Base-by-base conservation (phyloP, 2,113 vertebrate species). In the Pedionomus torquatus region DNA sequence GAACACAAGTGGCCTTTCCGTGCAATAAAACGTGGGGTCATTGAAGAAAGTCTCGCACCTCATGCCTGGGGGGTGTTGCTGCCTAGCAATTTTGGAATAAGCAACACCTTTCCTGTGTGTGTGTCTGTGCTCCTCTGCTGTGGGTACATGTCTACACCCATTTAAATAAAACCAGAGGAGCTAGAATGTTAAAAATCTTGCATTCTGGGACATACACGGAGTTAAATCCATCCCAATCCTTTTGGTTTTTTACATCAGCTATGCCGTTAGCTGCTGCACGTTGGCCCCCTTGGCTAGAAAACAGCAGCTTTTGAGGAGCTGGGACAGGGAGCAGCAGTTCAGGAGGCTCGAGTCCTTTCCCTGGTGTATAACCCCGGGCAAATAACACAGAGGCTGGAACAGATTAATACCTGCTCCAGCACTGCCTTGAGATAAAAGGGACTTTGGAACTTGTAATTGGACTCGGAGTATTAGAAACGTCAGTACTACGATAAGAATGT, bases 201-300 rank as follows among this genome's bases (percentile, higher is more conserved):
- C 33, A 10, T 60, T 83, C 7, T 26, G 17, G 57, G 39, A 25
- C 30, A 13, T 14, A 25, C 14, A 6, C 0, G 0, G n/a, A 4
- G n/a, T 48, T 26, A 64, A 83, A 83, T 78, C 37, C 13, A 2
- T 46, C 83, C 35, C 58, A 52, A 71, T 46, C 19, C 46, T 75
- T 68, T 6, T 6, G 35, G 5, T 35, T 69, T 52, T 68, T 91
- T 70, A 25, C 77, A 49, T 75, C 72, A 20, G 17, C 52, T 66
- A 0, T n/a, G 26, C 43, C 41, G 6, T 77, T 66, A 26, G 14
- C 14, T 35, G 75, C 23, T 81, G 51, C 64, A 25, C 35, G 19
- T 9, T 77, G 49, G 39, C 60, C 63, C 41, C 60, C 33, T 60
- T 49, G 30, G 18, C 69, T 91, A 43, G 35, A 51, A 90, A 68